These are phyloP conservation scores for Simalia tracyae DNA, from an alignment of 2,797 vertebrate species.

Conservation along the genomic window DNA sequence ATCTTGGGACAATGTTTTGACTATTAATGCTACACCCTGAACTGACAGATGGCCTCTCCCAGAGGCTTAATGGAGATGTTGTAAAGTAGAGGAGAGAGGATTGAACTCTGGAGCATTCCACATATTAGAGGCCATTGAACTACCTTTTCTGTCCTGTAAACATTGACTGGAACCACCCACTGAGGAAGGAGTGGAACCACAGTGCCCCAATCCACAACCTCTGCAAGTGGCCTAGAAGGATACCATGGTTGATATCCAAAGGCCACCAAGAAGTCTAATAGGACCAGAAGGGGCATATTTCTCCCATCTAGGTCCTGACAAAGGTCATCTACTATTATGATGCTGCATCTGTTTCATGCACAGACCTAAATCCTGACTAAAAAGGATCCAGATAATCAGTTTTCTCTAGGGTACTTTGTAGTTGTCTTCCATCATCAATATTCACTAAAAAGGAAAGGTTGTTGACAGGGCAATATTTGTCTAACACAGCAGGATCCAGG, in stretches of 20 bases:
- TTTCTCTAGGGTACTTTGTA: background rate
- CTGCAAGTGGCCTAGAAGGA: background rate
- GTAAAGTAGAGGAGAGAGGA: background rate
- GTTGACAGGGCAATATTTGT: background rate
- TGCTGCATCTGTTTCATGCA: background rate
- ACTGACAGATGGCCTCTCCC: background rate
- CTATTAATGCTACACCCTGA: background rate
- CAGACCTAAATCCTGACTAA: background rate
- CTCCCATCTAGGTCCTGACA: background rate
- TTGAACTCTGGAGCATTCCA: background rate
- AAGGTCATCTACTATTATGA: background rate
- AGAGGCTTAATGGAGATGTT: background rate
- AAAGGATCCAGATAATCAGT: background rate
- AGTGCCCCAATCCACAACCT: background rate
- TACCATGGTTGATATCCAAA: background rate
- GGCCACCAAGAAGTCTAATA: background rate
- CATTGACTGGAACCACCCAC: background rate
- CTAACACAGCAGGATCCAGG: background rate
- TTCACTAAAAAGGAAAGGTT: background rate
- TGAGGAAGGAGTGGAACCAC: background rate
- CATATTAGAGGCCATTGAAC: background rate
- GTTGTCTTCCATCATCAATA: background rate
- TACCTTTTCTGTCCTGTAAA: background rate
- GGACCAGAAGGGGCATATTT: background rate
- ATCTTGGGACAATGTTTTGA: background rate